phyloP scores from a whole-genome alignment of 1,140 invertebrate species.

The Drosophila ohnishii region DNA sequence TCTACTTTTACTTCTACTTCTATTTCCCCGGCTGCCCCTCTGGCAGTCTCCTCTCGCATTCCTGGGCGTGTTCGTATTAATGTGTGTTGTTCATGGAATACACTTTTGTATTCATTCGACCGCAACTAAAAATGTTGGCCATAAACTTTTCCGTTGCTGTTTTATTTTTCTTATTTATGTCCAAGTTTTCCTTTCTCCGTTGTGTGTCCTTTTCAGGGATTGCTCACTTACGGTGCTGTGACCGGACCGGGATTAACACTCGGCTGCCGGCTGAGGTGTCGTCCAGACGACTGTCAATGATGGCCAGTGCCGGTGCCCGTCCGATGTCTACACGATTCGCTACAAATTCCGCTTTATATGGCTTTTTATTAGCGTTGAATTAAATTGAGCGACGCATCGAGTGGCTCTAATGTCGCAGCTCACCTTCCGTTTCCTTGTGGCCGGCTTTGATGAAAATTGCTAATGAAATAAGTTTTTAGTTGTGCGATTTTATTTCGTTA shows the following conservation, averaged over 20 bases:
- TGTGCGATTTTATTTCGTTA: conserved; percentile 67
- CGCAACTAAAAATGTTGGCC: conserved; percentile 79
- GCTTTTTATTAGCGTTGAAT: conserved; percentile 78
- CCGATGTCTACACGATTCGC: conserved; percentile 44
- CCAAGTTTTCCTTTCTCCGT: conserved; percentile 52
- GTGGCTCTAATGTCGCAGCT: conserved; percentile 17
- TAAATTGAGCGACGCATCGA: conserved; percentile 70
- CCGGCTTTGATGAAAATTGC: conserved; percentile 72
- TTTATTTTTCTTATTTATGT: conserved; percentile 71
- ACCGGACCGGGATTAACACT: conserved; percentile 60
- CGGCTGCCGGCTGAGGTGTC: conserved; percentile 57
- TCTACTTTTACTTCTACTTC: conserved; percentile 21
- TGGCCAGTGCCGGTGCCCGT: conserved; percentile 34
- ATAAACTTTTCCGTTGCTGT: conserved; percentile 64
- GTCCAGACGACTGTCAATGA: conserved; percentile 54
- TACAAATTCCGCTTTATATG: conserved; percentile 67
- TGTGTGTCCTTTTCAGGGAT: conserved; percentile 29
- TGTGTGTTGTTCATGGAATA: conserved; percentile 73
- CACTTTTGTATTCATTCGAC: conserved; percentile 79
- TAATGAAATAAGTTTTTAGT: conserved; percentile 80
- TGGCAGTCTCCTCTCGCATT: conserved; percentile 4
- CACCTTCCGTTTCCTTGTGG: conserved; percentile 27
- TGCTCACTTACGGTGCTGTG: conserved; percentile 27
- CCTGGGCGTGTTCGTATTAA: conserved; percentile 41
- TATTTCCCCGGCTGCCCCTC: conserved; percentile 20